phyloP scores from a whole-genome alignment of 2,888 invertebrate genomes.

The Erebia ligea region DNA sequence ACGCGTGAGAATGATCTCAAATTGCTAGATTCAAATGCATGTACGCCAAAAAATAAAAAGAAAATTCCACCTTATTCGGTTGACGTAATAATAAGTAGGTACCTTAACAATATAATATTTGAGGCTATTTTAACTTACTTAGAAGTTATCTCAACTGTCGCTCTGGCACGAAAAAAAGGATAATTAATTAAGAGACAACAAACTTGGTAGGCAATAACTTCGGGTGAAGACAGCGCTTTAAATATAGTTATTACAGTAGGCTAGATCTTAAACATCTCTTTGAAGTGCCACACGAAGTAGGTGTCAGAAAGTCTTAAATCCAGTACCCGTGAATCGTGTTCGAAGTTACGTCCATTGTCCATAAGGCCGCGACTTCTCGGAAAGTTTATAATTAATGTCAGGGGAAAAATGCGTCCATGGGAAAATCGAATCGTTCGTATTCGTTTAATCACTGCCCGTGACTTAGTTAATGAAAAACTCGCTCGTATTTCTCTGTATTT shows the following conservation, averaged over 20 bases:
- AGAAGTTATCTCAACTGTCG: neutral
- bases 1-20: too few relatives aligned
- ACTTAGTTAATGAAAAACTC: constrained; percentile 40
- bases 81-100: too few relatives aligned
- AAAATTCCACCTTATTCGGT: too few relatives aligned
- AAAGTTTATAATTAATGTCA: constrained; percentile 70
- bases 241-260: neutral
- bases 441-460: constrained; percentile 62
- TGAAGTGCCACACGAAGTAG: constrained; percentile 15
- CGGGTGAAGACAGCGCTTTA: neutral
- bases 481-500: constrained; percentile 11
- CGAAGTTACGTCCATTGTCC: constrained; percentile 59
- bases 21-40: too few relatives aligned
- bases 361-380: constrained; percentile 51
- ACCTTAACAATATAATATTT: too few relatives aligned
- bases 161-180: too few relatives aligned
- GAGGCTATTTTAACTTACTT: neutral
- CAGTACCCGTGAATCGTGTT: constrained; percentile 36
- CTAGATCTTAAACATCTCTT: constrained; percentile 9
- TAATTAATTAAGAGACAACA: too few relatives aligned
- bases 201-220: neutral
- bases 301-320: constrained; percentile 37
- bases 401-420: constrained; percentile 54
- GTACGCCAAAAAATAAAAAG: too few relatives aligned
- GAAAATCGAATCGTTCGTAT: constrained; percentile 57